A percentile compares a stretch with the other conserved stretches of the same genome.
phyloP scores from a whole-genome alignment of 2,113 vertebrate species.

The Galeopterus variegatus region DNA sequence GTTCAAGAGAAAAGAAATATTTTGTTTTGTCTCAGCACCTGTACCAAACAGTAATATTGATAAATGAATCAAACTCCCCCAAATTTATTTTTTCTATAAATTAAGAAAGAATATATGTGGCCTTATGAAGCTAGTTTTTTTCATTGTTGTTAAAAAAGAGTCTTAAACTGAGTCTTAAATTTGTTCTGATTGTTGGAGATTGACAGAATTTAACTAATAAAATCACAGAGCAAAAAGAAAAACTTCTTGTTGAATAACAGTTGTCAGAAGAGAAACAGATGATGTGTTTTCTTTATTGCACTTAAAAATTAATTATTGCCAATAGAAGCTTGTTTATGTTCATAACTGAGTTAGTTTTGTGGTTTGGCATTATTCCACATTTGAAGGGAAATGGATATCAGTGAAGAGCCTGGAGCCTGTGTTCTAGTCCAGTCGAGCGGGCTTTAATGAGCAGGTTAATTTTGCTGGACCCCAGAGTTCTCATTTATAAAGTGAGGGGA shows the following conservation, averaged over 20 bases:
- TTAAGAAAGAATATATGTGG: not conserved
- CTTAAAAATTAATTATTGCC: constrained; percentile 71
- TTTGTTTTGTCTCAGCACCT: not conserved
- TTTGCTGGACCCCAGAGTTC: not conserved
- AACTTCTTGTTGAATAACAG: constrained; percentile 60
- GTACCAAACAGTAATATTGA: not conserved
- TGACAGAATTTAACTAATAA: constrained; percentile 54
- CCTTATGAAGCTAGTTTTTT: constrained; percentile 15
- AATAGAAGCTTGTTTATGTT: constrained; percentile 47
- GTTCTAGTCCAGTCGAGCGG: not conserved
- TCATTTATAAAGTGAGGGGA: not conserved
- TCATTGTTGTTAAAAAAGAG: not conserved
- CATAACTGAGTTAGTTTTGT: not conserved
- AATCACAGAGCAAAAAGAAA: not conserved
- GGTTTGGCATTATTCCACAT: constrained; percentile 25
- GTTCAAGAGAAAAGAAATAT: not conserved
- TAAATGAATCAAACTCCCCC: not conserved
- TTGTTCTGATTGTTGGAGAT: constrained; percentile 61
- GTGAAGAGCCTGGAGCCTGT: not conserved
- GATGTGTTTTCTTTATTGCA: constrained; percentile 70
- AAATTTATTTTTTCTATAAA: constrained; percentile 50
- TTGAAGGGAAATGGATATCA: not conserved
- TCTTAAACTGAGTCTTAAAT: constrained; percentile 9
- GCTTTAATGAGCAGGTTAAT: not conserved
- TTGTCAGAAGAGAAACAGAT: constrained; percentile 68